These are phyloP conservation scores for Stenodera caucasica DNA, from an alignment of 2,888 invertebrate genomes.

Conservation along the genomic window DNA sequence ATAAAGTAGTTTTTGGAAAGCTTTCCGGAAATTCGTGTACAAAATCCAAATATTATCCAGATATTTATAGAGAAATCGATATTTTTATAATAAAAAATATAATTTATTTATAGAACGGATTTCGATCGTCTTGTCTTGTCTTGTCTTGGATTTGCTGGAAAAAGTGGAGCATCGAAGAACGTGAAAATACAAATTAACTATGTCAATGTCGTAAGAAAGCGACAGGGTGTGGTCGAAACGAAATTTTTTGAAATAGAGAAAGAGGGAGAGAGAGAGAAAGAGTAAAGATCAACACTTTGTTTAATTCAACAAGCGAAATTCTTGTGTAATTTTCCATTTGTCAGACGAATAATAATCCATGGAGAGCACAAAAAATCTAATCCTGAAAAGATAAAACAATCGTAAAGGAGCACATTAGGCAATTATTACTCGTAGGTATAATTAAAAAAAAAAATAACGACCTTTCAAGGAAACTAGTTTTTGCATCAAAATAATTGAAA, in stretches of 20 bases:
- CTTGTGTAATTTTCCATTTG: slow-evolving; percentile 21
- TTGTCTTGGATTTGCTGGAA: background rate
- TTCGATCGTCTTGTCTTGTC: background rate
- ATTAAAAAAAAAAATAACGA: background rate
- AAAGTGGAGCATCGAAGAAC: slow-evolving; percentile 13
- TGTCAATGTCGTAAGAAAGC: slow-evolving; percentile 34
- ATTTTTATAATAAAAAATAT: background rate
- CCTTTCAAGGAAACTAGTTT: slow-evolving; percentile 6
- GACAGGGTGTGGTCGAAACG: slow-evolving; percentile 28
- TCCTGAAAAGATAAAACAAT: background rate
- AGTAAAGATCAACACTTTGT: slow-evolving; percentile 10
- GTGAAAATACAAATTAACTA: slow-evolving; percentile 24
- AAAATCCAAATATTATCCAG: background rate
- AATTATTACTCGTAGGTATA: too few species aligned
- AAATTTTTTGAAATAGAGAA: background rate
- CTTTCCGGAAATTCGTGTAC: slow-evolving; percentile 1
- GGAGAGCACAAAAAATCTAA: background rate
- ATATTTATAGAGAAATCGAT: background rate
- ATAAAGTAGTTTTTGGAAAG: background rate
- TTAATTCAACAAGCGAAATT: slow-evolving; percentile 19
- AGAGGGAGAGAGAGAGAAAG: background rate
- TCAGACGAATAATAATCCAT: slow-evolving; percentile 9
- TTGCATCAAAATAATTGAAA: background rate
- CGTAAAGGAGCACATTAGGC: too few species aligned
- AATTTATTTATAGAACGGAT: background rate